A percentile compares a stretch with the other conserved stretches of the same genome.
Conservation (phyloP, 2,888 invertebrate species). For the Ennomos erosarius region DNA sequence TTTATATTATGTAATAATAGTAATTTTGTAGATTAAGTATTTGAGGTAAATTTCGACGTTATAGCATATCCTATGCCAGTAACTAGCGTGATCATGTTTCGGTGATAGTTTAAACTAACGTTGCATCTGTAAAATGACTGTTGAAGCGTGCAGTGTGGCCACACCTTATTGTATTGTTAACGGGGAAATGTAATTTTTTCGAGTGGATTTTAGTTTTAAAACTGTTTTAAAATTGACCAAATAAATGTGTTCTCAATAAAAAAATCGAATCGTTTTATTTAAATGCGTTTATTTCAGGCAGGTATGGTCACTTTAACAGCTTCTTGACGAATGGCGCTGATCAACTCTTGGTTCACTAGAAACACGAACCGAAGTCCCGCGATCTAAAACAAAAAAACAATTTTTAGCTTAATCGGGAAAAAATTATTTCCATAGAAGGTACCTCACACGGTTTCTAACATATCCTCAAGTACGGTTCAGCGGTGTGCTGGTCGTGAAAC, state of each 20-base stretch:
- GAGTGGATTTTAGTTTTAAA: conserved; percentile 79
- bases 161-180: conserved; percentile 58
- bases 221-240: conserved; percentile 81
- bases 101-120: conserved; percentile 67
- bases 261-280: conserved; percentile 45
- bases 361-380: conserved; percentile 96
- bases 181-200: conserved; percentile 64
- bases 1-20: conserved; percentile 52
- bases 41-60: conserved; percentile 67
- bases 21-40: conserved; percentile 47
- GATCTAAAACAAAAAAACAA: conserved; percentile 83
- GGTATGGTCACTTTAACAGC: conserved; percentile 91
- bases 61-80: conserved; percentile 79
- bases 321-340: conserved; percentile 95
- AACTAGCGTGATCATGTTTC: conserved; percentile 80
- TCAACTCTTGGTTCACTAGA: conserved; percentile 95
- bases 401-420: no score
- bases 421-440: no score
- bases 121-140: conserved; percentile 43
- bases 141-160: conserved; percentile 52
- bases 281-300: conserved; percentile 57
- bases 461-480: no score
- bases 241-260: conserved; percentile 84
- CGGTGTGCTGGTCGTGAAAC: no score
- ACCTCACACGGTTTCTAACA: no score